phyloP scores from a whole-genome alignment of 2,797 vertebrate genomes.

The Siniperca obscura region DNA sequence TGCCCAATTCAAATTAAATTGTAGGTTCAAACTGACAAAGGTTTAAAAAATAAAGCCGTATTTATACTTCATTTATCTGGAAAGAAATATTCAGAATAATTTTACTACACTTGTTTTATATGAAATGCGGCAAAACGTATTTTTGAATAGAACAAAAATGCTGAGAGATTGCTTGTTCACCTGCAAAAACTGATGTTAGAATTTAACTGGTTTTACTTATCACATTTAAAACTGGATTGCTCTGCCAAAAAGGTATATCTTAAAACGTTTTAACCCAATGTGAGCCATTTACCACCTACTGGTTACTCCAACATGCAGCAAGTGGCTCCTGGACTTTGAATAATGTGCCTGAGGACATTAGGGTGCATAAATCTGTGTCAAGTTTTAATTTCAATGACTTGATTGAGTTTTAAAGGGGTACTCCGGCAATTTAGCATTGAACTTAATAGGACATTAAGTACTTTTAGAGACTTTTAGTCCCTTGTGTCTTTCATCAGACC shows the following conservation, averaged over 20 bases:
- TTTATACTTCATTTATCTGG: neutral
- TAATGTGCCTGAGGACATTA: conserved; percentile 6
- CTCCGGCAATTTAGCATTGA: too few relatives aligned
- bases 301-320: neutral
- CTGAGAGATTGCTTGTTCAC: neutral
- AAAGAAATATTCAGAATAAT: neutral
- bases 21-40: neutral
- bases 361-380: conserved; percentile 1
- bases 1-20: neutral
- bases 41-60: neutral
- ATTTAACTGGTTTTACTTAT: neutral
- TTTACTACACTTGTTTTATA: neutral
- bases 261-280: neutral
- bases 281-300: neutral
- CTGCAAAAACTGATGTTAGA: neutral
- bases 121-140: neutral
- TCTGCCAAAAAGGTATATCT: neutral
- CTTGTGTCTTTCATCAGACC: neutral
- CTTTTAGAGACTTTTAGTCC: too few relatives aligned
- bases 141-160: neutral
- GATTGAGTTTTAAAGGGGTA: neutral
- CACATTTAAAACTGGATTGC: neutral
- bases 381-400: neutral
- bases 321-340: conserved; percentile 5
- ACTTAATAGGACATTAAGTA: too few relatives aligned